Evolutionary conservation across 2,888 invertebrate species (phyloP).

Genomic region (Sialis lutaria): DNA sequence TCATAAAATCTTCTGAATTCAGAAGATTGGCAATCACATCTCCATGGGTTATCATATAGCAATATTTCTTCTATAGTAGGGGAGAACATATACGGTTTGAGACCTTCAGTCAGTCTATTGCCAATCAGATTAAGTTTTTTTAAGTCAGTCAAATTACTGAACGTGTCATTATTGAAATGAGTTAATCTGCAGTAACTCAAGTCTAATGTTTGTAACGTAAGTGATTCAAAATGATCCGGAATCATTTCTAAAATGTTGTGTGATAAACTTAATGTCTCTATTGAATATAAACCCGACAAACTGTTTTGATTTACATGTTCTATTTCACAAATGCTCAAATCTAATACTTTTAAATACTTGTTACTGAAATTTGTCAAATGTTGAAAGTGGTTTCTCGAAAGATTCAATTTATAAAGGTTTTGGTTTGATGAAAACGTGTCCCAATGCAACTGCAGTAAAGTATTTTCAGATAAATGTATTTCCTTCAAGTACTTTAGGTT

Average conservation of each 20-base stretch:
- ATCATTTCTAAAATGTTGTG: slow-evolving; percentile 44
- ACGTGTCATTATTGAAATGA: slow-evolving; percentile 40
- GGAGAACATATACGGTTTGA: slow-evolving; percentile 38
- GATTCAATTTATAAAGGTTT: slow-evolving; percentile 37
- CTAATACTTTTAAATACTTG: slow-evolving; percentile 35
- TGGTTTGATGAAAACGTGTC: slow-evolving; percentile 40
- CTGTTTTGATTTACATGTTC: slow-evolving; percentile 34
- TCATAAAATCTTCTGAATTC: slow-evolving; percentile 43
- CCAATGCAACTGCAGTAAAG: slow-evolving; percentile 38
- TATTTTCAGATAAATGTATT: slow-evolving; percentile 54
- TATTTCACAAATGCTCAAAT: slow-evolving; percentile 51
- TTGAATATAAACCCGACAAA: slow-evolving; percentile 36
- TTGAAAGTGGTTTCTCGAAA: slow-evolving; percentile 47
- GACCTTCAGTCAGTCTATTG: slow-evolving; percentile 47
- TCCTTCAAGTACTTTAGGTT: slow-evolving; percentile 35
- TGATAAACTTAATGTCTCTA: slow-evolving; percentile 43
- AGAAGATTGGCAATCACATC: slow-evolving; percentile 47
- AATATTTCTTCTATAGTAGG: slow-evolving; percentile 38
- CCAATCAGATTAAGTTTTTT: slow-evolving; percentile 45
- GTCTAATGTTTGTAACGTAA: slow-evolving; percentile 39
- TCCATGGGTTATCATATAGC: slow-evolving; percentile 58
- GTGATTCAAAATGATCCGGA: slow-evolving; percentile 41
- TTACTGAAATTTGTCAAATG: slow-evolving; percentile 37
- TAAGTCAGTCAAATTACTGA: slow-evolving; percentile 40
- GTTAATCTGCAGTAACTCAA: slow-evolving; percentile 41